Conservation (phyloP, 1,140 invertebrate species). For the Drosophila simulans region DNA sequence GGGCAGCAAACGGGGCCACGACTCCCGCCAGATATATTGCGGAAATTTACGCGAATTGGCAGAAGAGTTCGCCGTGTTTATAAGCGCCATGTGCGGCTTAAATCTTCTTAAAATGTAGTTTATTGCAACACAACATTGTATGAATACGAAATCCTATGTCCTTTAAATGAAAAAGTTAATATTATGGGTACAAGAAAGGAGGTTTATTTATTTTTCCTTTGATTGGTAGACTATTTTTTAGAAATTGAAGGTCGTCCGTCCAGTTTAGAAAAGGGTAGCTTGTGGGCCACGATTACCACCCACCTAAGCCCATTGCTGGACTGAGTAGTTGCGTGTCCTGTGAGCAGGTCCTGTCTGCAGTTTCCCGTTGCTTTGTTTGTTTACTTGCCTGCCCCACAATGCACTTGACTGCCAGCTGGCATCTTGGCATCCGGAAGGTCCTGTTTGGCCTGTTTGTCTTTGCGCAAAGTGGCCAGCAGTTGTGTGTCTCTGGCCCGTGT, state of each 20-base stretch:
- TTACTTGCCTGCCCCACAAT: constrained; percentile 29
- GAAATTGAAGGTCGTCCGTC: too few species aligned
- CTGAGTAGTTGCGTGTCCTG: constrained; percentile 18
- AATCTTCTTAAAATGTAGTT: constrained; percentile 1
- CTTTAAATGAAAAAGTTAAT: too few species aligned
- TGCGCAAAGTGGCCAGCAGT: constrained; percentile 34
- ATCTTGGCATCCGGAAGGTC: constrained; percentile 33
- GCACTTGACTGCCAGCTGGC: constrained; percentile 38
- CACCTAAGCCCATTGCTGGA: not conserved
- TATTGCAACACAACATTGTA: not conserved
- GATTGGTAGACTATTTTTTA: too few species aligned
- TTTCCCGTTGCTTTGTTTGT: constrained; percentile 21
- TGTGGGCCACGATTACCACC: not conserved
- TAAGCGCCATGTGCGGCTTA: not conserved
- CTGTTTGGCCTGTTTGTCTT: constrained; percentile 26
- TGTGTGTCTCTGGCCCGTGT: constrained; percentile 21
- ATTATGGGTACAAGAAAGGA: too few species aligned
- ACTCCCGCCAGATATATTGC: constrained; percentile 28
- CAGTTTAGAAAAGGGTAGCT: too few species aligned
- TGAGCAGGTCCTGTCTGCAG: constrained; percentile 13
- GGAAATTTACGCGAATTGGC: constrained; percentile 47
- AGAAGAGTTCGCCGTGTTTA: not conserved
- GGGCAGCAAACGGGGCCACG: not conserved
- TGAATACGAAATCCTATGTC: too few species aligned
- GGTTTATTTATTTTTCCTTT: too few species aligned